phyloP scores from a whole-genome alignment of 2,113 vertebrate genomes.

The Podocnemis expansa region DNA sequence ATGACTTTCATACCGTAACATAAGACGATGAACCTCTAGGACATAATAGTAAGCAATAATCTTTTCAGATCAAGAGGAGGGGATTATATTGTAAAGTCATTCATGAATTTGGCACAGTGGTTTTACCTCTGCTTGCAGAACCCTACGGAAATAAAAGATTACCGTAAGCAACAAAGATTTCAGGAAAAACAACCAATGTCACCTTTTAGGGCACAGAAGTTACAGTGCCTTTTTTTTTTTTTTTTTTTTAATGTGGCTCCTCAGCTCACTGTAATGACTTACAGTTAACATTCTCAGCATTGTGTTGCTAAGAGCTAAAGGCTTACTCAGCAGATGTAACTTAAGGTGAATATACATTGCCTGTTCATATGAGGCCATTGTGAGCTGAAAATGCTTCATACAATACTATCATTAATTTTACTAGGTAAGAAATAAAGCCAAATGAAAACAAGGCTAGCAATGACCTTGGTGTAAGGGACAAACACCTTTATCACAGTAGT shows the following conservation, averaged over 20 bases:
- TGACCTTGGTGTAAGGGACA: constrained; percentile 71
- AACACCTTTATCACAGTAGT: constrained; percentile 57
- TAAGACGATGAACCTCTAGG: not conserved
- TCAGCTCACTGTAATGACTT: constrained; percentile 51
- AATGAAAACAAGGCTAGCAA: constrained; percentile 43
- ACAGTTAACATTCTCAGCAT: constrained; percentile 60
- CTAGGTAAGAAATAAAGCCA: constrained; percentile 24
- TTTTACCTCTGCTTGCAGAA: constrained; percentile 1
- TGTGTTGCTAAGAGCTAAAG: constrained; percentile 23
- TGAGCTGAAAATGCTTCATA: constrained; percentile 9
- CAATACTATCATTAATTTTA: constrained; percentile 46
- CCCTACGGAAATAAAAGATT: not conserved
- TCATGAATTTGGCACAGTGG: not conserved
- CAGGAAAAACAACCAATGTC: constrained; percentile 16
- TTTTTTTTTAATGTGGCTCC: constrained; percentile 63
- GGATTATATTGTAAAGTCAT: not conserved
- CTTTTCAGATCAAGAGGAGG: not conserved
- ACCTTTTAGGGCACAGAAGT: constrained; percentile 48
- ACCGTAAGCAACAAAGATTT: constrained; percentile 30
- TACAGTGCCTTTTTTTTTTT: constrained; percentile 60
- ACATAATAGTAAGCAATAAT: not conserved
- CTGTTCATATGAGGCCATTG: not conserved
- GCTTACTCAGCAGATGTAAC: constrained; percentile 52
- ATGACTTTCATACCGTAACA: not conserved
- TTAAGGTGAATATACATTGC: not conserved